A percentile compares a stretch with the other conserved stretches of the same genome.
Evolutionary conservation across 2,113 vertebrate genomes (phyloP).

Genomic region (Delphinapterus leucas): DNA sequence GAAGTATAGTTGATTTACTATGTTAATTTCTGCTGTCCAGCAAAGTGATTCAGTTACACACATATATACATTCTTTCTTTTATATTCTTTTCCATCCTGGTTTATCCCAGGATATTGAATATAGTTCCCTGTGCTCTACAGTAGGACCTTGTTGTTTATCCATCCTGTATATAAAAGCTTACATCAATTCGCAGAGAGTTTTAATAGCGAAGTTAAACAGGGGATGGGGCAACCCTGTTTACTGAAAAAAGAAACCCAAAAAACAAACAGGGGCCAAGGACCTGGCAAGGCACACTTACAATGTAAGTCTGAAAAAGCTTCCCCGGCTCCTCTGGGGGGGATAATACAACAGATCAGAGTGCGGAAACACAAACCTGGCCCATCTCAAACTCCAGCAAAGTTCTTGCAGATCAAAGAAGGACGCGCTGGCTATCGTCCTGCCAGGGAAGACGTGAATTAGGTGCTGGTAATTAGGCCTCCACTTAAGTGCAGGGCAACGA

Average conservation of each 20-base stretch:
- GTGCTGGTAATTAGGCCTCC: background rate
- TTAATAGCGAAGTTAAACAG: background rate
- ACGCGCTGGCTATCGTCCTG: background rate
- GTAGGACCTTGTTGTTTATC: background rate
- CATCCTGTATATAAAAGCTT: background rate
- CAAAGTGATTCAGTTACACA: background rate
- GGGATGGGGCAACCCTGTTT: too few species aligned
- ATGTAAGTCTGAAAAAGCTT: background rate
- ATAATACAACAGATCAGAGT: background rate
- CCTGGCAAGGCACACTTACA: background rate
- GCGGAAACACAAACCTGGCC: background rate
- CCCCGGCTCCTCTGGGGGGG: background rate
- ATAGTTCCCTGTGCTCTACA: accelerated
- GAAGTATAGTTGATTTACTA: background rate
- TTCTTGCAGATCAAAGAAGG: slow-evolving; percentile 19
- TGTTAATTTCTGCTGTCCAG: background rate
- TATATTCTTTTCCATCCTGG: accelerated
- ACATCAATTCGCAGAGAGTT: background rate
- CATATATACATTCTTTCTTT: background rate
- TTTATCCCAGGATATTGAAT: background rate
- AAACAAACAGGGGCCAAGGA: background rate
- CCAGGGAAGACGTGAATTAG: background rate
- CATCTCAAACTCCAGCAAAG: background rate
- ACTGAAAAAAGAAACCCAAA: background rate
- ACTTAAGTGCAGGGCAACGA: accelerated